These are phyloP conservation scores for Drosophila rubida DNA, from an alignment of 2,888 invertebrate species.

Conservation along the genomic window DNA sequence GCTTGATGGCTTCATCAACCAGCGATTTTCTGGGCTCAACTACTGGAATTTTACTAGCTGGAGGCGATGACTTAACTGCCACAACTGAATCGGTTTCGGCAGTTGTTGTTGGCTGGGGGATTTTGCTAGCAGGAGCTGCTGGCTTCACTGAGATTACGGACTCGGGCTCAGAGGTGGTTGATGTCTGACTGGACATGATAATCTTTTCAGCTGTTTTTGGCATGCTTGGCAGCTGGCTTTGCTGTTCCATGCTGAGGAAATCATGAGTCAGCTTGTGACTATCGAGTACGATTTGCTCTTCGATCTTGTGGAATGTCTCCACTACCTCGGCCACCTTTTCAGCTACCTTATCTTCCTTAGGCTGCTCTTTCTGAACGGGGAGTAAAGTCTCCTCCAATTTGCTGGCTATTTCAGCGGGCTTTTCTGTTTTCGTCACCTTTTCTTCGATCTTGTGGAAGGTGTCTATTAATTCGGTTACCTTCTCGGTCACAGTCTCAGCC, in stretches of 20 bases:
- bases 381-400: slow-evolving; percentile 40
- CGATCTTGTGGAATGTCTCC: slow-evolving; percentile 71
- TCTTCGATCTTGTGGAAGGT: slow-evolving; percentile 68
- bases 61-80: neutral
- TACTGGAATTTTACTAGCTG: slow-evolving; percentile 45
- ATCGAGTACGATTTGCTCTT: slow-evolving; percentile 57
- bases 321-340: slow-evolving; percentile 57
- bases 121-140: slow-evolving; percentile 50
- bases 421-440: slow-evolving; percentile 48
- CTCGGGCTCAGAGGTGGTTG: slow-evolving; percentile 60
- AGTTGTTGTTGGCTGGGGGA: slow-evolving; percentile 30
- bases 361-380: slow-evolving; percentile 1
- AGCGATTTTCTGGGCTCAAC: slow-evolving; percentile 55
- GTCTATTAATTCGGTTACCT: slow-evolving; percentile 60
- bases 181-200: slow-evolving; percentile 59
- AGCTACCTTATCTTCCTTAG: slow-evolving; percentile 57
- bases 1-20: slow-evolving; percentile 42
- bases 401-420: slow-evolving; percentile 29
- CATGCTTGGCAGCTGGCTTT: slow-evolving; percentile 65
- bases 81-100: neutral
- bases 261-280: slow-evolving; percentile 71
- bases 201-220: slow-evolving; percentile 33
- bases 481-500: slow-evolving; percentile 66
- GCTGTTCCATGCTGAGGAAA: slow-evolving; percentile 76
- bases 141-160: slow-evolving; percentile 52